These are phyloP conservation scores for Thymelicus lineola DNA, from an alignment of 2,888 invertebrate genomes.

Conservation along the genomic window DNA sequence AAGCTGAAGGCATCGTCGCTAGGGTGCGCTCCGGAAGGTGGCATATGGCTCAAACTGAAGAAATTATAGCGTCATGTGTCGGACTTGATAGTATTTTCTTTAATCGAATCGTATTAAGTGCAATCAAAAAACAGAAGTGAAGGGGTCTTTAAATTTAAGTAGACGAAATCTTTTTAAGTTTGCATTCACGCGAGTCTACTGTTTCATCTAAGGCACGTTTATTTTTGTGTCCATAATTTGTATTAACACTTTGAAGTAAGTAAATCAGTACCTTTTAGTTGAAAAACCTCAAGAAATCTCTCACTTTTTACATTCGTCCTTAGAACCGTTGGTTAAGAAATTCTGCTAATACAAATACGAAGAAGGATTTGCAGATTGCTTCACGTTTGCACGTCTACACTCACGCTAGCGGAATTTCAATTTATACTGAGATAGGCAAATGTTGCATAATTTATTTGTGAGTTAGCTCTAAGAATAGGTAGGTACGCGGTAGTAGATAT, in stretches of 20 bases:
- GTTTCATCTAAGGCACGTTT: no score
- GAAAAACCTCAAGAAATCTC: no score
- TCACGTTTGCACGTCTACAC: slow-evolving; percentile 21
- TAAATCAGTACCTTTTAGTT: no score
- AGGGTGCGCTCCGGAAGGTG: slow-evolving; percentile 68
- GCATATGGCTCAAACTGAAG: slow-evolving; percentile 70
- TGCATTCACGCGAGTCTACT: no score
- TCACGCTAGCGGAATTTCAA: slow-evolving; percentile 30
- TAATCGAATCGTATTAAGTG: neutral
- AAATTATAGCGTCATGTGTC: slow-evolving; percentile 45
- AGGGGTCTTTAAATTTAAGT: neutral
- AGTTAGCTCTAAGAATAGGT: slow-evolving; percentile 20
- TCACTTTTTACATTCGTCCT: neutral
- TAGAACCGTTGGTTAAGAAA: slow-evolving; percentile 35
- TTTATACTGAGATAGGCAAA: slow-evolving; percentile 26
- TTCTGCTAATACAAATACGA: slow-evolving; percentile 18
- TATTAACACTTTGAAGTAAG: no score
- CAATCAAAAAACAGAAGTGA: neutral
- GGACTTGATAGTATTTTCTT: neutral
- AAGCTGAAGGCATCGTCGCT: slow-evolving; percentile 65
- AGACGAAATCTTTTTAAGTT: neutral
- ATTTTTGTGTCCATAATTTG: no score
- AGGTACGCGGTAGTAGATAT: slow-evolving; percentile 21
- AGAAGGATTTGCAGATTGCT: slow-evolving; percentile 25
- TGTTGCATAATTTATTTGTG: slow-evolving; percentile 38